These are phyloP conservation scores for Hypena proboscidalis DNA, from an alignment of 2,888 invertebrate genomes.

Conservation along the genomic window DNA sequence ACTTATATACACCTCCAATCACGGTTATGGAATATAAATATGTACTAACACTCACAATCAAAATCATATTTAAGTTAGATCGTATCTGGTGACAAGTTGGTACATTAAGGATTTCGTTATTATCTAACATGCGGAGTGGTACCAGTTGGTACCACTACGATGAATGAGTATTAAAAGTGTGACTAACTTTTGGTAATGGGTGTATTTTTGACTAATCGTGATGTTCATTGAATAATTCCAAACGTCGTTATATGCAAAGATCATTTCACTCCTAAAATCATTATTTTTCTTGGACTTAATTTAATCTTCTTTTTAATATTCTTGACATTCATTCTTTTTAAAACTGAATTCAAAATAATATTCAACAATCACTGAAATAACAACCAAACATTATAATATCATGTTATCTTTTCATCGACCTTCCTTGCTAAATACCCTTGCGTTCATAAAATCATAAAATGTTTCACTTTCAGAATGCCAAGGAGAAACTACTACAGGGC, in stretches of 20 bases:
- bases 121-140: constrained; percentile 39
- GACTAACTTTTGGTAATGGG: constrained; percentile 62
- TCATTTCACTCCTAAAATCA: constrained; percentile 30
- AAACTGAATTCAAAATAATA: constrained; percentile 31
- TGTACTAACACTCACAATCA: constrained; percentile 30
- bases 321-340: constrained; percentile 25
- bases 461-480: constrained; percentile 70
- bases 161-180: constrained; percentile 21
- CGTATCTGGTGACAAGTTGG: neutral
- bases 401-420: constrained; percentile 9
- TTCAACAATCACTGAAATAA: constrained; percentile 27
- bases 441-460: constrained; percentile 13
- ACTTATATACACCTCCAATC: constrained; percentile 14
- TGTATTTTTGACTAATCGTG: constrained; percentile 75
- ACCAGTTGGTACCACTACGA: constrained; percentile 23
- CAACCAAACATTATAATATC: constrained; percentile 35
- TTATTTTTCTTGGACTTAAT: constrained; percentile 32
- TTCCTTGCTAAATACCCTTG: neutral
- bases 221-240: constrained; percentile 9
- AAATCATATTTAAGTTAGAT: constrained; percentile 4
- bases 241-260: constrained; percentile 15
- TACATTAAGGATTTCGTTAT: constrained; percentile 6
- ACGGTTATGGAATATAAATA: constrained; percentile 33
- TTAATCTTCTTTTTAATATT: constrained; percentile 25
- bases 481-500: constrained; percentile 81